phyloP scores from a whole-genome alignment of 2,888 invertebrate genomes.

The Drosophila macrothrix region DNA sequence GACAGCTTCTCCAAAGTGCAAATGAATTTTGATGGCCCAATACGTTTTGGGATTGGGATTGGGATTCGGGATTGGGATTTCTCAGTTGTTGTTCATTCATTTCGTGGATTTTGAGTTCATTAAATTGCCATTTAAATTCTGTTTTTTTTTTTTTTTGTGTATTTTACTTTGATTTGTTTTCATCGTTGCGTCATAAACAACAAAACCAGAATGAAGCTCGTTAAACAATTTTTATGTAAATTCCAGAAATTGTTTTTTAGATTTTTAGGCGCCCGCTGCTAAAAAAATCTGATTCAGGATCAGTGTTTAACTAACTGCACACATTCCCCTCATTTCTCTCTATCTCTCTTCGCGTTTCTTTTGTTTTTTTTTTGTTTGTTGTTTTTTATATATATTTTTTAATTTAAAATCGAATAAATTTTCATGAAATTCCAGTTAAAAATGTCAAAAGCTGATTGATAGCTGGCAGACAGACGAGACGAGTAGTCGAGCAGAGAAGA shows the following conservation, averaged over 20 bases:
- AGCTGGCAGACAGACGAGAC: constrained; percentile 67
- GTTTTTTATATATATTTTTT: constrained; percentile 50
- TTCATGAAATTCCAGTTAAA: constrained; percentile 82
- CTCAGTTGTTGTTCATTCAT: constrained; percentile 50
- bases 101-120: constrained; percentile 80
- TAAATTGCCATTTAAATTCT: constrained; percentile 78
- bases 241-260: constrained; percentile 69
- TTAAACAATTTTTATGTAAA: constrained; percentile 78
- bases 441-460: constrained; percentile 83
- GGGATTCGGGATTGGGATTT: constrained; percentile 4
- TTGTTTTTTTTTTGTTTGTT: constrained; percentile 4
- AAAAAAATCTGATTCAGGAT: constrained; percentile 23
- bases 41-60: constrained; percentile 43
- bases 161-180: constrained; percentile 63
- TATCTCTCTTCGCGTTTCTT: background rate
- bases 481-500: background rate
- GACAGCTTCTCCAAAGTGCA: constrained; percentile 65
- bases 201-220: constrained; percentile 40
- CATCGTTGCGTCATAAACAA: constrained; percentile 54
- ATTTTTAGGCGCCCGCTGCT: constrained; percentile 55
- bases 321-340: constrained; percentile 28
- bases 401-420: constrained; percentile 82
- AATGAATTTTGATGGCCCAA: constrained; percentile 80
- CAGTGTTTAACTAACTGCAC: constrained; percentile 9
- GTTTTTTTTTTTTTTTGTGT: constrained; percentile 29